Evolutionary conservation across 2,797 vertebrate species (phyloP), one percentile per base, ranked within the genome.

Genomic region (Gallinago solitaria): DNA sequence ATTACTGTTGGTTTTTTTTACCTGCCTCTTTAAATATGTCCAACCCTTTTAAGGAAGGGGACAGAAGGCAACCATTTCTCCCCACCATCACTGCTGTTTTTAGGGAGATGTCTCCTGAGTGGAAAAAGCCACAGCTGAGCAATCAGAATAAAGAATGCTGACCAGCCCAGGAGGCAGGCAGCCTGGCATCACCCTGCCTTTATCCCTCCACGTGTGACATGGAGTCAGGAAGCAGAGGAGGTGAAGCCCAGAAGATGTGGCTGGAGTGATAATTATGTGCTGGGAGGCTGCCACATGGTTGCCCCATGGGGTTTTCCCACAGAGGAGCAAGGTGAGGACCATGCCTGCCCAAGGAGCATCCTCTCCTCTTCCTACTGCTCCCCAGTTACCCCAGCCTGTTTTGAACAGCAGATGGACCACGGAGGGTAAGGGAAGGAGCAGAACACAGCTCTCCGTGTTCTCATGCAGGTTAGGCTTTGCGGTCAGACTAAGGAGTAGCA

Each of bases 121-220:
- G 67, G 93, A 88, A 95, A 93, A 91, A 84, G 21, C 20, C 59
- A 85, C 48, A 85, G 59, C 57, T 78, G 57, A 87, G n/a, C 32
- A 90, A 88, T 92, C 41, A 77, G 0, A 3, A 30, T 35, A 19
- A 57, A 67, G 41, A 23, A 25, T 63, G n/a, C 8, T 18, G 32
- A 65, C 39, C 1, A 0, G 45, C 15, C 33, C 39, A 48, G 63
- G 23, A 80, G 28, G 19, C 15, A 64, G 48, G 8, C 32, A 84
- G 33, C 19, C 17, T 20, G 5, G 4, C 37, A 84, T 23, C 47
- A 47, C 19, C 6, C 5, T 87, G 45, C 8, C 45, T 57, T 94
- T 47, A 68, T 51, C 32, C 80, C 17, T 37, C 25, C 2, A 0
- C 39, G 16, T 69, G 7, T 78, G 68, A n/a, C 61, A 25, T 5